Percentiles rank a stretch among this genome's conserved stretches.
phyloP scores from a whole-genome alignment of 2,113 vertebrate species.

The Chionomys nivalis region DNA sequence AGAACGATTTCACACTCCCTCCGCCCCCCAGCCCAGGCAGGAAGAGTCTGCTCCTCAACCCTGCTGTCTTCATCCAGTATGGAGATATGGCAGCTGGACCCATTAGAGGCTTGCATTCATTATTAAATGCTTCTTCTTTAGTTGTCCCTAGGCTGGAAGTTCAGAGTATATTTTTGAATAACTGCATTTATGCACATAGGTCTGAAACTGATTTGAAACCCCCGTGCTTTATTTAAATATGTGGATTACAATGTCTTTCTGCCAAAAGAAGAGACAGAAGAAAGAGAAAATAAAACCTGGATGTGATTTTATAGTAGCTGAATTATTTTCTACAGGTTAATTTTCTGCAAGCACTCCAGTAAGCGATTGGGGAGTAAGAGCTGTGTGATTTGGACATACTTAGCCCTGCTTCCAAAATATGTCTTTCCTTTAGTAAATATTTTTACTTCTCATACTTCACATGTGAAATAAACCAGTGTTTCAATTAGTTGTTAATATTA shows the following conservation, averaged over 20 bases:
- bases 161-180: neutral
- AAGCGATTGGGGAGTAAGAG: neutral
- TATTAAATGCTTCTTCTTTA: neutral
- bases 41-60: neutral
- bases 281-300: neutral
- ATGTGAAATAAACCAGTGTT: neutral
- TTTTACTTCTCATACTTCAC: neutral
- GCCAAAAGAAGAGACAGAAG: neutral
- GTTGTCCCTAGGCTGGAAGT: neutral
- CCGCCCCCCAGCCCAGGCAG: fast-evolving
- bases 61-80: too few relatives aligned
- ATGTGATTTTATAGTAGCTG: slow-evolving; percentile 5
- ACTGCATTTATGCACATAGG: neutral
- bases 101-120: neutral
- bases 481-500: neutral
- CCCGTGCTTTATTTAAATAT: neutral
- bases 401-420: neutral
- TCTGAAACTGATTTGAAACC: neutral
- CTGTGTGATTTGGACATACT: neutral
- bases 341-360: too few relatives aligned
- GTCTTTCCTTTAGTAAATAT: neutral
- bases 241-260: neutral
- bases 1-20: neutral
- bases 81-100: too few relatives aligned
- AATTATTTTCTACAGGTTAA: neutral